phyloP scores from a whole-genome alignment of 2,797 vertebrate species.

The Vultur gryphus region DNA sequence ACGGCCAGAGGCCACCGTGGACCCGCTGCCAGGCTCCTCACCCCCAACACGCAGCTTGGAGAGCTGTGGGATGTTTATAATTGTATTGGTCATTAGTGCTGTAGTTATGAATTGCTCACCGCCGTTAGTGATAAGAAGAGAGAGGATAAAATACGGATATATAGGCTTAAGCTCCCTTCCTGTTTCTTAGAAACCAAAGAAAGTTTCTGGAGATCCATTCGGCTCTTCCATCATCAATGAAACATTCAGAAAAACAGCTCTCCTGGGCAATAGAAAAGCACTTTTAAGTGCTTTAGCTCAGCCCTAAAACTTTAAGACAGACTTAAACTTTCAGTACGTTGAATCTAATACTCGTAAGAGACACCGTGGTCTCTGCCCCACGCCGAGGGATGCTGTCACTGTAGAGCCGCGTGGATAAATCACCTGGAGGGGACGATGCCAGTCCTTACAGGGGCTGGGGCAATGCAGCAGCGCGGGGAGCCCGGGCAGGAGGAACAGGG shows the following conservation, averaged over 20 bases:
- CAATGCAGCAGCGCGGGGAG: background rate
- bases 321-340: background rate
- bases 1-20: accelerated
- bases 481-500: background rate
- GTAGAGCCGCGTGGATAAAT: background rate
- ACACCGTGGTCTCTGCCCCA: accelerated
- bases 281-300: background rate
- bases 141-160: background rate
- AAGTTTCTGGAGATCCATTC: background rate
- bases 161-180: background rate
- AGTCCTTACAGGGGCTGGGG: background rate
- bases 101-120: background rate
- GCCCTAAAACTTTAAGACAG: background rate
- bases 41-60: accelerated
- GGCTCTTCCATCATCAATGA: background rate
- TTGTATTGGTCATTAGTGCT: background rate
- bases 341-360: background rate
- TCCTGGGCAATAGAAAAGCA: background rate
- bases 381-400: background rate
- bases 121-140: background rate
- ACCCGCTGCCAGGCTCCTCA: background rate
- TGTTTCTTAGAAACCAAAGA: background rate
- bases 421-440: background rate
- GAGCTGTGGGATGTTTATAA: accelerated
- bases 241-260: background rate